A percentile compares a stretch with the other conserved stretches of the same genome.
Evolutionary conservation across 2,797 vertebrate genomes (phyloP).

Genomic region (Bradypus variegatus): DNA sequence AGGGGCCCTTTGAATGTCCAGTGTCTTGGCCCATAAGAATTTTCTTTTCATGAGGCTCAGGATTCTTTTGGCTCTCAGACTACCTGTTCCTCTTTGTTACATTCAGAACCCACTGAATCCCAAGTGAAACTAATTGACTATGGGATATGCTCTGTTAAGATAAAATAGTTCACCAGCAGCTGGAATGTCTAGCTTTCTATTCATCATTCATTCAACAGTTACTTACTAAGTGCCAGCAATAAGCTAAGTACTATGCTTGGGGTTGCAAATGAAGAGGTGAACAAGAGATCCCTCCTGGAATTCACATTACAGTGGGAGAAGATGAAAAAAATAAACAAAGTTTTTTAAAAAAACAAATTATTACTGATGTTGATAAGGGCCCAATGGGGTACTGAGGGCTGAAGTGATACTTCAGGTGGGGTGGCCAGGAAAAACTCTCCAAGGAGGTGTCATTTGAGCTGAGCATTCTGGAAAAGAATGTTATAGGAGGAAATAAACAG

Average conservation of each 20-base stretch:
- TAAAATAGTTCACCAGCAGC: background rate
- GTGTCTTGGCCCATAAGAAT: background rate
- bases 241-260: background rate
- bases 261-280: background rate
- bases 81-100: conserved; percentile 9
- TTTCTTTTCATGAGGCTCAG: background rate
- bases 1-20: background rate
- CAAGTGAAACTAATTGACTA: background rate
- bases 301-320: background rate
- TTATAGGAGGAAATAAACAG: conserved; percentile 2
- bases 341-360: background rate
- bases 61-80: background rate
- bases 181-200: background rate
- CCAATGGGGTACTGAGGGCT: background rate
- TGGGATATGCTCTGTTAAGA: background rate
- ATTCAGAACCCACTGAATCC: background rate
- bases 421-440: background rate
- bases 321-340: background rate
- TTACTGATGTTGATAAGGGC: background rate
- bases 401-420: background rate
- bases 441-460: background rate
- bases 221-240: background rate
- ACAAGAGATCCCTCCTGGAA: background rate
- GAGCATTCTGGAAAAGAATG: background rate
- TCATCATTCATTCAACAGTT: background rate